Evolutionary conservation across 2,888 invertebrate genomes (phyloP).

Genomic region (Clepsis dumicolana): DNA sequence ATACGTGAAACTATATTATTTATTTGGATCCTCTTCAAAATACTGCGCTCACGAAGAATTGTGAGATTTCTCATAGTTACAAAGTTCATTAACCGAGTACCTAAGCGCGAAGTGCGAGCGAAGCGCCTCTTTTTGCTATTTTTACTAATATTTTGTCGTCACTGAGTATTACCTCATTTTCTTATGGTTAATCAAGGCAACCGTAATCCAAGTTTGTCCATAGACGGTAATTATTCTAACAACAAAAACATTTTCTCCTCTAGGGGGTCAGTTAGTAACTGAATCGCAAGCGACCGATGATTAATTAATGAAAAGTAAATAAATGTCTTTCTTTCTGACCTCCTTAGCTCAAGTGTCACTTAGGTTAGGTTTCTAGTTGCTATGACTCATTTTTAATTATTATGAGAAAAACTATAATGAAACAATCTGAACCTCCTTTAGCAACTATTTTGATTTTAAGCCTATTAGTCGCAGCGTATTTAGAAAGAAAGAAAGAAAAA

Average conservation of each 20-base stretch:
- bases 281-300: background rate
- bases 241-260: background rate
- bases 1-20: no score
- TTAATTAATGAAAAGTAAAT: constrained; percentile 25
- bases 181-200: background rate
- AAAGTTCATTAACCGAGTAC: no score
- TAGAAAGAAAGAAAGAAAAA: no score
- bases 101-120: no score
- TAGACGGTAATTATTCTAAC: background rate
- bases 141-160: no score
- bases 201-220: background rate
- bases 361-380: constrained; percentile 12
- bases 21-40: no score
- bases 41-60: no score
- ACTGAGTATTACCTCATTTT: background rate
- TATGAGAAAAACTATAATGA: background rate
- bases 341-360: constrained; percentile 20
- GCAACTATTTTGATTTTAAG: background rate
- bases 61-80: no score
- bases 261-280: constrained; percentile 25
- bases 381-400: constrained; percentile 14
- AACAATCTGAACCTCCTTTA: background rate
- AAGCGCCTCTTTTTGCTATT: no score
- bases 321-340: constrained; percentile 20
- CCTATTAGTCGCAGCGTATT: no score